These are phyloP conservation scores for Hippopotamyrus pictus DNA, from an alignment of 2,797 vertebrate genomes.

Conservation along the genomic window DNA sequence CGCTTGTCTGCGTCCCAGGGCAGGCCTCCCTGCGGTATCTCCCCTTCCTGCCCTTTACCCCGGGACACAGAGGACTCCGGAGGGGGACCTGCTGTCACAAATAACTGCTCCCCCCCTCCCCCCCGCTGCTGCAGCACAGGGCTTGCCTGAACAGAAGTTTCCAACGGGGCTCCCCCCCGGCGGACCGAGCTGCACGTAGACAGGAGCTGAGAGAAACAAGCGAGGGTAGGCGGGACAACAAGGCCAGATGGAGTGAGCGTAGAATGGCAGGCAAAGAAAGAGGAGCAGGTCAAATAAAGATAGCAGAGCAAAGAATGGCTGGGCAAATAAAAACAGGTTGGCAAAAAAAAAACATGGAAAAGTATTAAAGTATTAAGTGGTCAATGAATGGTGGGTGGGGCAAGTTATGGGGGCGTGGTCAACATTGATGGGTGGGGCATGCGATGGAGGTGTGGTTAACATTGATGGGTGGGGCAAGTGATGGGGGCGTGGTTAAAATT, in stretches of 20 bases:
- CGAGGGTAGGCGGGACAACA: background rate
- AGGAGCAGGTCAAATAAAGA: background rate
- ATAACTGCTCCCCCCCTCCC: conserved; percentile 37
- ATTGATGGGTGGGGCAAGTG: background rate
- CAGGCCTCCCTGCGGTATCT: background rate
- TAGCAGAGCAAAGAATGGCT: background rate
- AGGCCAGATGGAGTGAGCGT: background rate
- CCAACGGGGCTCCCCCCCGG: background rate
- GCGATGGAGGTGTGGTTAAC: background rate
- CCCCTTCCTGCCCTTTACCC: conserved; percentile 31
- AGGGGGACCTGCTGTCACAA: conserved; percentile 53
- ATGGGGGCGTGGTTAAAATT: background rate
- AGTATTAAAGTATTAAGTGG: background rate
- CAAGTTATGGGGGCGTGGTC: background rate
- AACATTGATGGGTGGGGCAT: background rate
- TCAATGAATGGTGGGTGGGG: background rate
- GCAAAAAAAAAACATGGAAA: background rate
- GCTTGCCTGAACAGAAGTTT: conserved; percentile 11
- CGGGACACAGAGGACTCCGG: conserved; percentile 43
- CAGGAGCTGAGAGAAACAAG: background rate
- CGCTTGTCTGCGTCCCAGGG: background rate
- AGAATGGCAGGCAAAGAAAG: background rate
- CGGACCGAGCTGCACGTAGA: background rate
- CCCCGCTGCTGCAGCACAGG: background rate
- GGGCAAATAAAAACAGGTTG: background rate